A percentile compares a stretch with the other conserved stretches of the same genome.
Conservation (phyloP, 2,113 vertebrate species). For the Limnothrissa miodon region DNA sequence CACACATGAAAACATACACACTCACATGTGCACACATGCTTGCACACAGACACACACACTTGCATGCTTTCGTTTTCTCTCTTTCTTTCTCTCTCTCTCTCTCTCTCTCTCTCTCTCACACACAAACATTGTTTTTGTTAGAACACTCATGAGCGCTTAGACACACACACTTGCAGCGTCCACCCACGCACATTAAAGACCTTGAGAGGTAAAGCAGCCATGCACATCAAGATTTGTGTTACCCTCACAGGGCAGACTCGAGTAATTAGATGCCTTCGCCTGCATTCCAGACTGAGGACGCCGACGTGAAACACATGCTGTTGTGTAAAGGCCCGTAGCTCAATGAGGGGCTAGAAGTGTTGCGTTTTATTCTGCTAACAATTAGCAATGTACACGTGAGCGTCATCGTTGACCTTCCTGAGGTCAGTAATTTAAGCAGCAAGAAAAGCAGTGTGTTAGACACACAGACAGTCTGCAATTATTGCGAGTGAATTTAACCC, state of each 20-base stretch:
- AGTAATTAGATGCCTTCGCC: neutral
- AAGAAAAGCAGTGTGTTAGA: neutral
- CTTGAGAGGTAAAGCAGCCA: slow-evolving; percentile 36
- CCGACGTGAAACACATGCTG: no score
- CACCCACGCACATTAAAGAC: neutral
- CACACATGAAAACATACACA: neutral
- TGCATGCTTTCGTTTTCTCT: no score
- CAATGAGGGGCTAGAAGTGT: neutral
- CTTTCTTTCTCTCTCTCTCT: no score
- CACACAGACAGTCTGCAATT: neutral
- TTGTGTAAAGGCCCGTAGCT: neutral
- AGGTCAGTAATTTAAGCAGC: neutral
- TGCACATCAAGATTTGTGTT: slow-evolving; percentile 63
- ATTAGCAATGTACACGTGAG: neutral
- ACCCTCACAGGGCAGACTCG: slow-evolving; percentile 3
- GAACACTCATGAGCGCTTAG: slow-evolving; percentile 32
- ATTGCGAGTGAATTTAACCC: neutral
- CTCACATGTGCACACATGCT: neutral
- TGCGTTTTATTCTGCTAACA: neutral
- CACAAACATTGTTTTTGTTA: slow-evolving; percentile 29
- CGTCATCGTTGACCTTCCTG: neutral
- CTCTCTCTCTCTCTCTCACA: slow-evolving; percentile 23
- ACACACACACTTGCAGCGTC: neutral
- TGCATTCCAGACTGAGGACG: neutral
- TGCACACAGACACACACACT: slow-evolving; percentile 14